Percentiles rank a stretch among this genome's conserved stretches.
phyloP scores from a whole-genome alignment of 1,140 invertebrate species.

The Cephus cinctus region DNA sequence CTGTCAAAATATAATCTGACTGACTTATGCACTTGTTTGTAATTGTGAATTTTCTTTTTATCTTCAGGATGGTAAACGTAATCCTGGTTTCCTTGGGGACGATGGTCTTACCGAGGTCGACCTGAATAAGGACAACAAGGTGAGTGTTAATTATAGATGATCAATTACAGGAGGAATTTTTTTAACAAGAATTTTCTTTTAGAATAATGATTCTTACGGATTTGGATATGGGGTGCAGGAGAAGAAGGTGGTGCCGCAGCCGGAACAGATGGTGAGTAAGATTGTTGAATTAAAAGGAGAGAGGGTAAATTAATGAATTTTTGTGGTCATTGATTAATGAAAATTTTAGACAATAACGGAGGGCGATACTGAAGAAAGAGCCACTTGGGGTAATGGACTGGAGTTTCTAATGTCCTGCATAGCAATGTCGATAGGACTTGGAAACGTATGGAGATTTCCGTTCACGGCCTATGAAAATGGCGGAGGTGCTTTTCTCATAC shows the following conservation, averaged over 20 bases:
- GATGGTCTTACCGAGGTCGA: slow-evolving; percentile 22
- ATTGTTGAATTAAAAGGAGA: slow-evolving; percentile 13
- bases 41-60: no score
- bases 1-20: no score
- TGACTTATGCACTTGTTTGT: no score
- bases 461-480: slow-evolving; percentile 84
- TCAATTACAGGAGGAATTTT: slow-evolving; percentile 4
- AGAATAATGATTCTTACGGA: slow-evolving; percentile 2
- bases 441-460: slow-evolving; percentile 90
- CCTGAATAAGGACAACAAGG: slow-evolving; percentile 6
- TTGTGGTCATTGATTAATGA: background rate
- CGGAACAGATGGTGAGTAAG: slow-evolving; percentile 21
- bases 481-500: slow-evolving; percentile 81
- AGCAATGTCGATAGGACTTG: slow-evolving; percentile 86
- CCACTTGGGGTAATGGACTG: slow-evolving; percentile 78
- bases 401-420: slow-evolving; percentile 90
- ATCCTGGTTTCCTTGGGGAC: slow-evolving; percentile 37
- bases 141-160: slow-evolving; percentile 14
- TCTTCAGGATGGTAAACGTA: slow-evolving; percentile 38
- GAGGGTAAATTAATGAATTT: slow-evolving; percentile 9
- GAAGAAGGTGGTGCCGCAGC: slow-evolving; percentile 11
- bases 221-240: slow-evolving; percentile 15
- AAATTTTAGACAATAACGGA: slow-evolving; percentile 10
- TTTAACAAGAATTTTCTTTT: slow-evolving; percentile 2
- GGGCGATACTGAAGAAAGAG: slow-evolving; percentile 48